Base-by-base conservation (phyloP, 1,140 invertebrate species). In the Caenorhabditis tropicalis region DNA sequence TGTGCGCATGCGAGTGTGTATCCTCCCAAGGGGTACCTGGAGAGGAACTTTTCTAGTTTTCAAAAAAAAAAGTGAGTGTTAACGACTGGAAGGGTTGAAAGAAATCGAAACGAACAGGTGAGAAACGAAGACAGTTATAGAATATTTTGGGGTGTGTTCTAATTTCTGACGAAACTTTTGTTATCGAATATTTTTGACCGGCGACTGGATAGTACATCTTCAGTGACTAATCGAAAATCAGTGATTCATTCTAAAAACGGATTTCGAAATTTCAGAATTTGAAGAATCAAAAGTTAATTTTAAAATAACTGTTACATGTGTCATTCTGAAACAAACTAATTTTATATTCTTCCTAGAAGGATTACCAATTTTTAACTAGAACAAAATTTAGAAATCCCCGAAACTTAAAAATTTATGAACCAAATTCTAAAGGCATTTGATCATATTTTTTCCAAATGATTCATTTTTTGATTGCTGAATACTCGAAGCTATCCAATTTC, bases 1-100 rank as follows among this genome's bases (percentile, higher is more conserved):
- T 74, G 65, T 74, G 65, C 65, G 65, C 65, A 74, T 74, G 65
- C 65, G 65, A 74, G 65, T 74, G 36, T 58, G 53, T 43, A 29
- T 74, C 24, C 39, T 43, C 36, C 36, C 33, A 74, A 43, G n/a
- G 21, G 36, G 36, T 74, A 74, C 65, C 65, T 74, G 65, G 12
- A 46, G n/a, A 46, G 24, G 5, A 10, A 43, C 43, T 43, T 43
- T 31, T 27, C 2, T 36, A 43, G 7, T 36, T 27, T 65, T 65
- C 4, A n/a, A n/a, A 65, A n/a, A 51, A 15, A n/a, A 16, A 15
- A 51, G 16, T 12, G 29, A 58, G 56, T 58, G 27, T 53, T 53
- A 58, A 58, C 56, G n/a, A n/a, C n/a, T n/a, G n/a, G n/a, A n/a
- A n/a, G n/a, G n/a, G n/a, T n/a, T n/a, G n/a, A n/a, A n/a, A n/a